Evolutionary conservation across 2,797 vertebrate genomes (phyloP), one percentile per base, ranked within the genome.

Genomic region (Pachyuromys duprasi): DNA sequence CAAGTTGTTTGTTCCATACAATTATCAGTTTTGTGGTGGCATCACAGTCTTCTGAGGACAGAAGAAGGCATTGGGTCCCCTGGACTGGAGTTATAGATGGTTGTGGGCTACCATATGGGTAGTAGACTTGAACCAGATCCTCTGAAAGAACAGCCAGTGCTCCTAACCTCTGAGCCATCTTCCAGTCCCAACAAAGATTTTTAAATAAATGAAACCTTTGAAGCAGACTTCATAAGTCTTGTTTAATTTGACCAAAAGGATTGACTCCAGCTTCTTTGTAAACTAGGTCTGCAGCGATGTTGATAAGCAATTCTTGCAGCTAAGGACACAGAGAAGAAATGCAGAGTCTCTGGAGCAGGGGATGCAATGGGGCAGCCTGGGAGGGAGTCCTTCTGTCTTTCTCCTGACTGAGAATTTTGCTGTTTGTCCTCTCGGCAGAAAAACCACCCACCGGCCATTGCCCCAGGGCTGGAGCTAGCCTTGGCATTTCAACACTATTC

Each of bases 151-250:
- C 63, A 67, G 42, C 42, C 39, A 84, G 39, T 45, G 3, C 6
- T 24, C 82, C 24, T n/a, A 84, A 84, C 63, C 63, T 67, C 63
- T 49, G 82, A 67, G 63, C 42, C 1, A 45, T 33, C 82, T 67
- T 84, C 33, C 63, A 84, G 31, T 14, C 18, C 42, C 63, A 82
- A 87, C 65, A 84, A 69, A 78, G 36, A 94, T 36, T 89, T 89
- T 74, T 55, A 87, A 89, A 63, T 36, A 62, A 82, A 79, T 72
- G 17, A 82, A 88, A 92, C 49, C 53, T 72, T 75, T 76, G 90
- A 93, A 95, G 60, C 93, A 82, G 92, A 79, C 81, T 86, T 94
- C 75, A 92, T 94, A 91, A 92, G 79, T 89, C 84, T 90, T 84
- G 53, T 53, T 81, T 97, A 82, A 87, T 95, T 96, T 92, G 60